Conservation (phyloP, 2,888 invertebrate genomes). For the Zaprionus obscuricornis region DNA sequence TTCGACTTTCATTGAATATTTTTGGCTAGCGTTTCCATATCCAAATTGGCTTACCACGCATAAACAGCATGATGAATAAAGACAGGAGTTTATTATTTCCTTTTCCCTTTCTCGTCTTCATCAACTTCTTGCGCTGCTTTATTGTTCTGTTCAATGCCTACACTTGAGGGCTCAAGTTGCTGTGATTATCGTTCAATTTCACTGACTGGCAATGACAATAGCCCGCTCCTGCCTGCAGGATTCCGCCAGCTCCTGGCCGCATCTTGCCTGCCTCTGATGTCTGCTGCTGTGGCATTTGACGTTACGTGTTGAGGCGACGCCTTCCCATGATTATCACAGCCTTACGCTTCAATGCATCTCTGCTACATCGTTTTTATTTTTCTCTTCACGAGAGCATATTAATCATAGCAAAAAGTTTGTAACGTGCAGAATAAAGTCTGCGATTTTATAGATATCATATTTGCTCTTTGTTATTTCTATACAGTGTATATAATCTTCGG, state of each 20-base stretch:
- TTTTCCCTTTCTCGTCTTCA: no score
- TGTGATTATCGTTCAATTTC: constrained; percentile 78
- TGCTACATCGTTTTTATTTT: constrained; percentile 20
- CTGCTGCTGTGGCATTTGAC: constrained; percentile 63
- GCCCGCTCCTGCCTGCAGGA: no score
- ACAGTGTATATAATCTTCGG: no score
- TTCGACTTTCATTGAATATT: constrained; percentile 45
- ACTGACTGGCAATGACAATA: constrained; percentile 61
- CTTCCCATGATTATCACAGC: constrained; percentile 73
- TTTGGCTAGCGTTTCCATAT: constrained; percentile 62
- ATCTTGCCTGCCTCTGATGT: constrained; percentile 9
- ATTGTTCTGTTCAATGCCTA: constrained; percentile 23
- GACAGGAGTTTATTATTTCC: no score
- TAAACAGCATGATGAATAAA: constrained; percentile 49
- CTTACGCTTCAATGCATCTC: constrained; percentile 75
- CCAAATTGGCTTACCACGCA: constrained; percentile 78
- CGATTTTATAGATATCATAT: no score
- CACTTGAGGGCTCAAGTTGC: constrained; percentile 76
- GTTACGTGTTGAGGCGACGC: constrained; percentile 74
- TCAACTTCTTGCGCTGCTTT: no score
- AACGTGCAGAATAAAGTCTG: no score
- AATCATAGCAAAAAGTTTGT: not conserved
- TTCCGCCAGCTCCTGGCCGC: constrained; percentile 20
- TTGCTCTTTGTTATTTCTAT: no score
- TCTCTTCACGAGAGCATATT: not conserved